These are phyloP conservation scores for Argynnis bischoffii DNA, from an alignment of 2,888 invertebrate species.

Conservation along the genomic window DNA sequence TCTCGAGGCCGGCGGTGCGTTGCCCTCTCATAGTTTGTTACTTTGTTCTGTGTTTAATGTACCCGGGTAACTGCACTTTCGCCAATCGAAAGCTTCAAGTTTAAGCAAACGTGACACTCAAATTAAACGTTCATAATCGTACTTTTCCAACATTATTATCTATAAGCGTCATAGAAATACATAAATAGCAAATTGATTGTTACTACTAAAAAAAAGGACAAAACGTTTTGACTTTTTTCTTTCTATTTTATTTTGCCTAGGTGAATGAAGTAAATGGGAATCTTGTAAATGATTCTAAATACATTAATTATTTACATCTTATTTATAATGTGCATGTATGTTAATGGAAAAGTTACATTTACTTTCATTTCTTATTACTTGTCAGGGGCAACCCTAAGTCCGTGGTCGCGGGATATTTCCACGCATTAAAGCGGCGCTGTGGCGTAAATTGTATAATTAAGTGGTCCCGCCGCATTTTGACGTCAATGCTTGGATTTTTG, in stretches of 20 bases:
- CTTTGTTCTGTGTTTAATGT: slow-evolving; percentile 30
- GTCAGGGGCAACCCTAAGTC: slow-evolving; percentile 20
- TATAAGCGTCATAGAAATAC: neutral
- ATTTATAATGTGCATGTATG: neutral
- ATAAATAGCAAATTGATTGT: neutral
- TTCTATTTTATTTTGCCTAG: too few species aligned
- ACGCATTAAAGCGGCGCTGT: slow-evolving; percentile 36
- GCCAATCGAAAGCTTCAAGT: slow-evolving; percentile 34
- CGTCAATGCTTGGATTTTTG: slow-evolving; percentile 42
- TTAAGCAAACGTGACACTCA: slow-evolving; percentile 29
- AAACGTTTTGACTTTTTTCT: too few species aligned
- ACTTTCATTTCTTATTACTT: slow-evolving; percentile 15
- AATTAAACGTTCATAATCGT: slow-evolving; percentile 12
- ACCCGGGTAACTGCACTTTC: slow-evolving; percentile 36
- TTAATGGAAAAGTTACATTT: slow-evolving; percentile 2
- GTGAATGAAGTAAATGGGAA: too few species aligned
- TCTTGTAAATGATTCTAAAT: too few species aligned
- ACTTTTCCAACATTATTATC: slow-evolving; percentile 12
- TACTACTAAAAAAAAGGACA: too few species aligned
- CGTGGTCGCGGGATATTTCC: slow-evolving; percentile 33
- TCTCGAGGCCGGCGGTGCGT: slow-evolving; percentile 65
- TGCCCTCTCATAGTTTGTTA: slow-evolving; percentile 52
- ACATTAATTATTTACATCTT: neutral
- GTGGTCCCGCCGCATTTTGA: slow-evolving; percentile 50
- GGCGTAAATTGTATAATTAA: slow-evolving; percentile 60